Base-by-base conservation (phyloP, 1,140 invertebrate species). In the Pseudomyrmex sp. region DNA sequence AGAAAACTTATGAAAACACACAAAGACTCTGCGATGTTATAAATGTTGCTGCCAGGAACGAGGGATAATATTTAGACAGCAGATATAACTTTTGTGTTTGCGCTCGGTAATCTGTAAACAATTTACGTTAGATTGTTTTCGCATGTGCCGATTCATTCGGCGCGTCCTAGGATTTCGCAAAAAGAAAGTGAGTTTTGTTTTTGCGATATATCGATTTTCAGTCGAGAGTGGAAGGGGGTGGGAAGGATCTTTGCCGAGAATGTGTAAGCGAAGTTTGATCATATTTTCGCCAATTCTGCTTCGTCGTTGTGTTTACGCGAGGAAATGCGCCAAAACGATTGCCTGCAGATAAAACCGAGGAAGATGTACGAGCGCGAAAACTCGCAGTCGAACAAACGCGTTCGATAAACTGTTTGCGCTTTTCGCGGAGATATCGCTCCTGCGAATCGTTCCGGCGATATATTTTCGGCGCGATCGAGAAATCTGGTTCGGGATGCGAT, bases 371-470 rank as follows among this genome's bases (percentile, higher is more conserved):
- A 75, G 18, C 44, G 68, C 35, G 35, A 35, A 5, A 56, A 18
- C 5, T 88, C 68, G 61, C 50, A 69, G 35, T 35, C 74, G 74
- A 56, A 52, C 50, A 35, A 83, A 76, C 70, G 46, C 77, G 65
- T 62, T 48, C 62, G 66, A 68, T 65, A 84, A 87, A 84, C 86
- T 87, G 54, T 66, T 75, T 75, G 54, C 77, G 74, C 61, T 84
- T 80, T 65, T 20, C 68, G 12, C n/a, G 13, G 26, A 35, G 48
- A 10, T 84, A 83, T 80, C 83, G 65, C 48, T 54, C 12, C 50
- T 62, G 63, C 58, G 63, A 80, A 80, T 82, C 75, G 83, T 62
- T 12, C 56, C 56, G 58, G 15, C 56, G 69, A 66, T 84, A 61
- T 84, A 75, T 86, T 82, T 86, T 85, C 66, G 52, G 70, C 52